These are phyloP conservation scores for Hycleus cichorii DNA, from an alignment of 1,140 invertebrate species.

Conservation along the genomic window DNA sequence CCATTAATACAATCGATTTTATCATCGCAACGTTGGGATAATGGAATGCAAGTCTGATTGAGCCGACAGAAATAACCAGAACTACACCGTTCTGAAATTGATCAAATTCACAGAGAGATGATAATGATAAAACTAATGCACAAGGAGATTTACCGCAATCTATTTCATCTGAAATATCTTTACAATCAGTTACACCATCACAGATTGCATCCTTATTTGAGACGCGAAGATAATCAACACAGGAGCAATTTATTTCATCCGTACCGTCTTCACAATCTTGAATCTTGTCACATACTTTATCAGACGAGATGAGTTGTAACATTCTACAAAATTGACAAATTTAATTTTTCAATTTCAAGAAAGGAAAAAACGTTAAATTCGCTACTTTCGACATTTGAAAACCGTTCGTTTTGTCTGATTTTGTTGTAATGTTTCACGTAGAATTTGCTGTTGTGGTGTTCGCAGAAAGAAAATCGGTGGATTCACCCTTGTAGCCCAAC, in stretches of 20 bases:
- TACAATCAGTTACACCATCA: conserved; percentile 70
- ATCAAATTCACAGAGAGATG: too few species aligned
- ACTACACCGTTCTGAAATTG: conserved; percentile 46
- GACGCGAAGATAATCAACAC: conserved; percentile 57
- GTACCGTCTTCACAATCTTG: conserved; percentile 74
- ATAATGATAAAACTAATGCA: too few species aligned
- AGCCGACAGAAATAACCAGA: conserved; percentile 50
- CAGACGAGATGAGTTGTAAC: conserved; percentile 52
- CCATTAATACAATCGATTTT: conserved; percentile 53
- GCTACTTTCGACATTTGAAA: conserved; percentile 41
- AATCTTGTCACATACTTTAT: conserved; percentile 58
- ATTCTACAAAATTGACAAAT: conserved; percentile 31
- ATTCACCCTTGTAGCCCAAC: conserved; percentile 27
- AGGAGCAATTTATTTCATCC: conserved; percentile 69
- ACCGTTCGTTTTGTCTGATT: conserved; percentile 7
- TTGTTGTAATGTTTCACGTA: too few species aligned
- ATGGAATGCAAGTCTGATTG: conserved; percentile 52
- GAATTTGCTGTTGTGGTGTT: too few species aligned
- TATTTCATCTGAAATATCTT: conserved; percentile 58
- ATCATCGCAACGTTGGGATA: conserved; percentile 52
- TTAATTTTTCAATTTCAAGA: background rate
- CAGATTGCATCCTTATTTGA: conserved; percentile 55
- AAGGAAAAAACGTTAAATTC: conserved; percentile 1
- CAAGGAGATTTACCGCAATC: conserved; percentile 31
- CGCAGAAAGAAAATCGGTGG: too few species aligned